Evolutionary conservation across 2,113 vertebrate species (phyloP).

Genomic region (Cygnus atratus): DNA sequence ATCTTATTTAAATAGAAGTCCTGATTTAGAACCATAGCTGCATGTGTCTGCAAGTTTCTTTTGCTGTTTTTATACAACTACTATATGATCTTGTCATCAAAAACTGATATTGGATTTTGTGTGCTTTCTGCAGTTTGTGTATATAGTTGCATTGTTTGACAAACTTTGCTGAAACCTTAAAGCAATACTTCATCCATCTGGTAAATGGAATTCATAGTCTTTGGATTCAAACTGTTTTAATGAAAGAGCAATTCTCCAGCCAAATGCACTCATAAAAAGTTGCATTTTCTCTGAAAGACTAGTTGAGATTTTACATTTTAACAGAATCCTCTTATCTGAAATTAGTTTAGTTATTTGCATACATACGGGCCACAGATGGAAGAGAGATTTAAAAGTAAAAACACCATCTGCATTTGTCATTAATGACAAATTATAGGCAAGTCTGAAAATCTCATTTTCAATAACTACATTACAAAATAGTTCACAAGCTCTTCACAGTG

Average conservation of each 20-base stretch:
- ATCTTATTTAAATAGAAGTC: neutral
- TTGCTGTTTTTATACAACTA: neutral
- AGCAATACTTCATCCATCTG: conserved; percentile 47
- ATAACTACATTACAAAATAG: neutral
- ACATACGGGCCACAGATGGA: conserved; percentile 44
- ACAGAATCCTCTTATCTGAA: conserved; percentile 43
- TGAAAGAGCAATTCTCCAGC: conserved; percentile 49
- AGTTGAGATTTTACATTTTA: conserved; percentile 39
- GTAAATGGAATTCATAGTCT: conserved; percentile 36
- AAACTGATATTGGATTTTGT: neutral
- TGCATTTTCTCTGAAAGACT: conserved; percentile 39
- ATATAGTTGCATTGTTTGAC: neutral
- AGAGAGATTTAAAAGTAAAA: conserved; percentile 51
- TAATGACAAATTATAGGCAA: conserved; percentile 34
- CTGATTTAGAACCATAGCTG: neutral
- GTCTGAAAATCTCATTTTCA: conserved; percentile 11
- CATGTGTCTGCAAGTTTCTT: neutral
- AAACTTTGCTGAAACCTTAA: neutral
- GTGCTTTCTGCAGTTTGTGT: neutral
- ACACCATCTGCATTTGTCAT: conserved; percentile 57
- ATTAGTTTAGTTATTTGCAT: conserved; percentile 64
- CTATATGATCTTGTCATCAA: neutral
- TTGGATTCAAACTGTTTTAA: conserved; percentile 52
- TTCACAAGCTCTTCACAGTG: neutral
- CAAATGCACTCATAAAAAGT: conserved; percentile 50